phyloP scores from a whole-genome alignment of 2,888 invertebrate genomes.

The Hermaeophaga mercurialis region DNA sequence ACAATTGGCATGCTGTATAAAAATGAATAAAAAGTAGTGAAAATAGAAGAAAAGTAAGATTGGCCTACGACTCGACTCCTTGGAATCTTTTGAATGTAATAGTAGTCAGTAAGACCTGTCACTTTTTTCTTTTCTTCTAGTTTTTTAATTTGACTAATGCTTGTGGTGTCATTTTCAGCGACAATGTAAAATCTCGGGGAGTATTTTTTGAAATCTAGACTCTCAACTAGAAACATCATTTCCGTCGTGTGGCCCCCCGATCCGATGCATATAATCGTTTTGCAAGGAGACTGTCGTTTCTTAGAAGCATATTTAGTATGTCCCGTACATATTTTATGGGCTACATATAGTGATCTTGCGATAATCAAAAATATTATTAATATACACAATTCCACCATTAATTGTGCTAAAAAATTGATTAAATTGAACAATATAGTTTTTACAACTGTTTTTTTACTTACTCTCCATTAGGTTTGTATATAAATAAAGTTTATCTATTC shows the following conservation, averaged over 20 bases:
- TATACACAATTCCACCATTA: constrained; percentile 42
- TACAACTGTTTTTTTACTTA: constrained; percentile 3
- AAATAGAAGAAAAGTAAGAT: constrained; percentile 77
- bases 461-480: constrained; percentile 9
- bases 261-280: constrained; percentile 71
- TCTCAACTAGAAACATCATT: constrained; percentile 75
- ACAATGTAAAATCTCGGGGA: constrained; percentile 77
- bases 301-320: constrained; percentile 44
- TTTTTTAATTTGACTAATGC: constrained; percentile 69
- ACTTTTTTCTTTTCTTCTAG: constrained; percentile 54
- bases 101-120: constrained; percentile 53
- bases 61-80: constrained; percentile 89
- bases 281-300: constrained; percentile 47
- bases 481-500: too few species aligned
- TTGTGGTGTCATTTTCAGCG: constrained; percentile 78
- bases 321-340: constrained; percentile 55
- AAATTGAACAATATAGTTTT: background rate
- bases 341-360: constrained; percentile 50
- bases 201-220: constrained; percentile 68
- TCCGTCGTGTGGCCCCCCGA: constrained; percentile 96
- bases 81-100: constrained; percentile 69
- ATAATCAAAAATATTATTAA: constrained; percentile 46
- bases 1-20: constrained; percentile 72
- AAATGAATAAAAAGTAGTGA: constrained; percentile 78
- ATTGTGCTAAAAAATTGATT: constrained; percentile 41